Conservation (phyloP, 2,113 vertebrate species). For the Tricholaema leucomelas region DNA sequence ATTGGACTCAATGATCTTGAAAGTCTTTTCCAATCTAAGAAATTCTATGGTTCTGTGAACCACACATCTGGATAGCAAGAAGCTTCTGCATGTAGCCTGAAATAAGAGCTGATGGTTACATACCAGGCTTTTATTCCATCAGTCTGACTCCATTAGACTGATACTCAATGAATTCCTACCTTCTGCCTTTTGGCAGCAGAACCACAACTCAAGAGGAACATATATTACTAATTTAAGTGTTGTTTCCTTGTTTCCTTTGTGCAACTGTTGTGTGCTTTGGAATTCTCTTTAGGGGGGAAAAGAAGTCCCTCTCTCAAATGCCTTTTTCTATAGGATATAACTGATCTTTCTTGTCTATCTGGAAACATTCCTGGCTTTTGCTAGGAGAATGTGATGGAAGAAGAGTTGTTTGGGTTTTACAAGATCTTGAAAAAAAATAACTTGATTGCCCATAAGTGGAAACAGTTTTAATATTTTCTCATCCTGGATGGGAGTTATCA, state of each 20-base stretch:
- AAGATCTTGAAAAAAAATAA: constrained; percentile 21
- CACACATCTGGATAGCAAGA: not conserved
- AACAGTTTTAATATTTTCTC: not conserved
- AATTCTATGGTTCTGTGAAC: no score
- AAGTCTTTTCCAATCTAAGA: no score
- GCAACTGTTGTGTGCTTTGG: not conserved
- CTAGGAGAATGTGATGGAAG: not conserved
- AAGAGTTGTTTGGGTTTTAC: not conserved
- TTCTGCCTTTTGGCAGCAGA: not conserved
- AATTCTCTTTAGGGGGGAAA: not conserved
- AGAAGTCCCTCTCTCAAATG: not conserved
- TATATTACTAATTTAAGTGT: not conserved
- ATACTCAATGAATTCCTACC: not conserved
- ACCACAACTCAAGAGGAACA: not conserved
- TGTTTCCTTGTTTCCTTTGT: not conserved
- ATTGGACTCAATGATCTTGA: no score
- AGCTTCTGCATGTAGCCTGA: not conserved
- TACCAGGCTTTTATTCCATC: not conserved
- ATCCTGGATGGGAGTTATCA: not conserved
- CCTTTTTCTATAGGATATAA: not conserved
- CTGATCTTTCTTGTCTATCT: not conserved
- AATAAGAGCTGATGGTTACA: not conserved
- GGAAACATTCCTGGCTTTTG: not conserved
- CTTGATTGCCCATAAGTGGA: not conserved
- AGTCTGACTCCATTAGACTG: not conserved